These are phyloP conservation scores for Echinops telfairi DNA, from an alignment of 2,113 vertebrate genomes.

Conservation along the genomic window DNA sequence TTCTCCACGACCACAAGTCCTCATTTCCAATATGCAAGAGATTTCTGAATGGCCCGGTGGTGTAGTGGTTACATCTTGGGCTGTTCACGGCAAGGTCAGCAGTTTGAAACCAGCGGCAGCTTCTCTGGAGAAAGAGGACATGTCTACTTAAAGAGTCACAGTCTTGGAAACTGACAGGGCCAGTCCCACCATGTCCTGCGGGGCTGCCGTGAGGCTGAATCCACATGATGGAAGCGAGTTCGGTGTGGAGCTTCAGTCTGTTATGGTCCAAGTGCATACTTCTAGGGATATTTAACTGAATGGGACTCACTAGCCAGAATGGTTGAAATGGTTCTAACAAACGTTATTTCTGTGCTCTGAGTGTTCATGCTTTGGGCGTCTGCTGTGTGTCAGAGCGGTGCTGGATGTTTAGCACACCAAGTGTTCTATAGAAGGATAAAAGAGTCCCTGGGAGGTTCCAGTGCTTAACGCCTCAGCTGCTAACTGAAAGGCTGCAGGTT, in stretches of 20 bases:
- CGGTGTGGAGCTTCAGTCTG: background rate
- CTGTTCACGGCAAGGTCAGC: too few relatives aligned
- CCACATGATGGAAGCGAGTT: too few relatives aligned
- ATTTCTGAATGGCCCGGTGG: constrained; percentile 46
- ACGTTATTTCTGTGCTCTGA: background rate
- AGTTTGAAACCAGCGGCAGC: too few relatives aligned
- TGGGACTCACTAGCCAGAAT: background rate
- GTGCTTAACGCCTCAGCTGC: background rate
- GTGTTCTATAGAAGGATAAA: background rate
- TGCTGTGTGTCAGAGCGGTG: background rate
- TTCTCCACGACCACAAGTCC: constrained; percentile 42
- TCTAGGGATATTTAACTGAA: background rate
- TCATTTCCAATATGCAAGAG: constrained; percentile 29
- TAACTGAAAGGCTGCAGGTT: background rate
- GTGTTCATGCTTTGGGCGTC: too few relatives aligned
- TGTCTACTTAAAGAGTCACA: too few relatives aligned
- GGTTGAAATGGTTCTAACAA: background rate
- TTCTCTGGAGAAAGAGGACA: too few relatives aligned
- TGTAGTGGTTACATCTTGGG: too few relatives aligned
- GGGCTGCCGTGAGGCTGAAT: too few relatives aligned
- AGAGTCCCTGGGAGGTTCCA: background rate
- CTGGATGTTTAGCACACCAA: background rate
- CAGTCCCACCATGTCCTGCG: too few relatives aligned
- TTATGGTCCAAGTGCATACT: background rate
- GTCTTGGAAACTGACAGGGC: too few relatives aligned